Conservation (phyloP, 2,113 vertebrate genomes). For the Sigmodon hispidus region DNA sequence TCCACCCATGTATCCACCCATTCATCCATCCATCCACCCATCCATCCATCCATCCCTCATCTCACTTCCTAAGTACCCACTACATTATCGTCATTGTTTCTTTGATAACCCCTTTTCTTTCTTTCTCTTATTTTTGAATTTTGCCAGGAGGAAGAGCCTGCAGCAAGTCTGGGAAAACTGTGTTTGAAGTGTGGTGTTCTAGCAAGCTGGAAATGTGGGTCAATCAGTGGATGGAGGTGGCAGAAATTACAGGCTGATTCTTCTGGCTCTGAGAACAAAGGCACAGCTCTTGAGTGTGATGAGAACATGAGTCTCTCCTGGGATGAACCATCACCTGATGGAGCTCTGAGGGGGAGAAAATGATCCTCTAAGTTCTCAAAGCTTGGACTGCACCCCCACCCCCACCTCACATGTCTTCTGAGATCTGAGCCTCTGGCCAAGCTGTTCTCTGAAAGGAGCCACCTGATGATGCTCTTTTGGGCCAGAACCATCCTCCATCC, state of each 20-base stretch:
- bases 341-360: background rate
- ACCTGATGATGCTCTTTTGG: rapidly evolving
- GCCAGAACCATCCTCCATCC: rapidly evolving
- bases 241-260: conserved; percentile 40
- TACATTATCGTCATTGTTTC: background rate
- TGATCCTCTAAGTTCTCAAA: background rate
- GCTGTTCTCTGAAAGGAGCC: background rate
- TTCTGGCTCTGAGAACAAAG: background rate
- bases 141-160: background rate
- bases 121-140: conserved; percentile 25
- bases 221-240: conserved; percentile 13
- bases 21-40: background rate
- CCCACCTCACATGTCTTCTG: background rate
- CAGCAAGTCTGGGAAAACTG: background rate
- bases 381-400: background rate
- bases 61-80: background rate
- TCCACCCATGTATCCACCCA: background rate
- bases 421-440: background rate
- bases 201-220: background rate
- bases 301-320: background rate
- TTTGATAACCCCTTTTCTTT: background rate
- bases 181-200: background rate
- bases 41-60: background rate
- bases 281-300: conserved; percentile 17
- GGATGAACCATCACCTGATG: background rate